Evolutionary conservation across 2,797 vertebrate species (phyloP).

Genomic region (Cyprinodon diabolis): DNA sequence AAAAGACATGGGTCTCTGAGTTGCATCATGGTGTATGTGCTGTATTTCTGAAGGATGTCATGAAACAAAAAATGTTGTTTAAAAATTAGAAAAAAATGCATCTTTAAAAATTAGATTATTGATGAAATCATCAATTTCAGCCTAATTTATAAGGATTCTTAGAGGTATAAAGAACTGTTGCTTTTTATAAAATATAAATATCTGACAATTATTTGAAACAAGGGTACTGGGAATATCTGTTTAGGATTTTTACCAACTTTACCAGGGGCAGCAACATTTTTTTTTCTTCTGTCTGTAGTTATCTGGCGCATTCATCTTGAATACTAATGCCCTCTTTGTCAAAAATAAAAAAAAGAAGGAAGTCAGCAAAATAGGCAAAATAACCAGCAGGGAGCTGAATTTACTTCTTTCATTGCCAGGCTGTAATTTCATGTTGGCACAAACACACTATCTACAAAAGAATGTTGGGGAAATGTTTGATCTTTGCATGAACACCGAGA

Average conservation of each 20-base stretch:
- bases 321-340: constrained; percentile 52
- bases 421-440: constrained; percentile 74
- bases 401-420: constrained; percentile 36
- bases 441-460: constrained; percentile 47
- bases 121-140: not conserved
- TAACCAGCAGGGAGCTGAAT: constrained; percentile 22
- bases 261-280: not conserved
- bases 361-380: constrained; percentile 41
- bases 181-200: not conserved
- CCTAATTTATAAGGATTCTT: not conserved
- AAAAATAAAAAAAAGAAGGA: constrained; percentile 52
- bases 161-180: not conserved
- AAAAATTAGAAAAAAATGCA: too few relatives aligned
- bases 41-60: not conserved
- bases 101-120: not conserved
- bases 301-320: constrained; percentile 64
- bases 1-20: too few relatives aligned
- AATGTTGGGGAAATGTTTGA: constrained; percentile 79
- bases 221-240: not conserved
- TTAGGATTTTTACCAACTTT: too few relatives aligned
- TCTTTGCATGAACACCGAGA: constrained; percentile 56
- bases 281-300: constrained; percentile 18
- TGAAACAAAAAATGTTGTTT: not conserved
- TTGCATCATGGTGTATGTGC: too few relatives aligned
- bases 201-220: not conserved